These are phyloP conservation scores for Drosophila quinaria DNA, from an alignment of 2,888 invertebrate genomes.

Conservation along the genomic window DNA sequence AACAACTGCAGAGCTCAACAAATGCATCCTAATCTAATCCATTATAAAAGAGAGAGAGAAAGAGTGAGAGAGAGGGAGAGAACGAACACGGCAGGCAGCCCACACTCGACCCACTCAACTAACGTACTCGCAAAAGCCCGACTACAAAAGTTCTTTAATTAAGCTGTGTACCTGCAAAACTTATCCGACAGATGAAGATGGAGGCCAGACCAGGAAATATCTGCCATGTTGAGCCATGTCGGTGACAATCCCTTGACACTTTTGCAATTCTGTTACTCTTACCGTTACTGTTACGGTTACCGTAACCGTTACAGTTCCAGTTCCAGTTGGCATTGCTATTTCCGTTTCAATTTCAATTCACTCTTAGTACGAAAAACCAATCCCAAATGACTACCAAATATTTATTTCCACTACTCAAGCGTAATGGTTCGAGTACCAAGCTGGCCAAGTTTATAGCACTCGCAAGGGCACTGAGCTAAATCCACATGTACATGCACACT, in stretches of 20 bases:
- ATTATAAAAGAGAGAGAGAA: slow-evolving; percentile 55
- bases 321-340: slow-evolving; percentile 23
- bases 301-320: slow-evolving; percentile 9
- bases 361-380: slow-evolving; percentile 62
- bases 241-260: slow-evolving; percentile 71
- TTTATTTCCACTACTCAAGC: slow-evolving; percentile 78
- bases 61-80: neutral
- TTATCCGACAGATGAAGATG: slow-evolving; percentile 12
- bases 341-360: slow-evolving; percentile 76
- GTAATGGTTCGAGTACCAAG: slow-evolving; percentile 56
- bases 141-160: slow-evolving; percentile 73
- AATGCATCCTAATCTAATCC: slow-evolving; percentile 73
- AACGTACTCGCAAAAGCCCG: slow-evolving; percentile 3
- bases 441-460: slow-evolving; percentile 71
- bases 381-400: slow-evolving; percentile 79
- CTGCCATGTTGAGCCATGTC: slow-evolving; percentile 57
- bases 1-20: slow-evolving; percentile 23
- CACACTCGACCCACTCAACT: slow-evolving; percentile 1
- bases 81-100: neutral
- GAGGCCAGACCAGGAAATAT: slow-evolving; percentile 28
- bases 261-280: slow-evolving; percentile 46
- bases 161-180: slow-evolving; percentile 65
- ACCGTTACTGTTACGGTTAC: slow-evolving; percentile 29
- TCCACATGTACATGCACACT: slow-evolving; percentile 27
- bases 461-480: slow-evolving; percentile 49